Evolutionary conservation across 2,888 invertebrate species (phyloP).

Genomic region (Ophonus ardosiacus): DNA sequence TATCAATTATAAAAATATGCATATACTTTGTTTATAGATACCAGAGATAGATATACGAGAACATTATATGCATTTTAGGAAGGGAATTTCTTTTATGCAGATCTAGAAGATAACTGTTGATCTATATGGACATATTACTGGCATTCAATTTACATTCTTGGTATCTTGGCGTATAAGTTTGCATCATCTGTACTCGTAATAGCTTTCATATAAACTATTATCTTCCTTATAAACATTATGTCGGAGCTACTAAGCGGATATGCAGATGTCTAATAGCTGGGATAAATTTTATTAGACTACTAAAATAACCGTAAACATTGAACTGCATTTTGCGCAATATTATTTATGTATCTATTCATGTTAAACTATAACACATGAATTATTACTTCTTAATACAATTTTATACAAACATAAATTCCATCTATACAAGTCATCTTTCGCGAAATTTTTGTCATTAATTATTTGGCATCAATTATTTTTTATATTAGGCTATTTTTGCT

Average conservation of each 20-base stretch:
- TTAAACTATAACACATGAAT: background rate
- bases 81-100: background rate
- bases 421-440: too few relatives aligned
- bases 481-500: too few relatives aligned
- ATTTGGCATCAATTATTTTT: too few relatives aligned
- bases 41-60: background rate
- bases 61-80: background rate
- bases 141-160: background rate
- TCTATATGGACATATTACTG: background rate
- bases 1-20: background rate
- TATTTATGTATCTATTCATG: background rate
- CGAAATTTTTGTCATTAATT: too few relatives aligned
- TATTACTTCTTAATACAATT: slow-evolving; percentile 2
- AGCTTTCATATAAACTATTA: background rate
- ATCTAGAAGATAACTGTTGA: background rate
- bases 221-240: background rate
- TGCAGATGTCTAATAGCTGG: background rate
- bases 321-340: background rate
- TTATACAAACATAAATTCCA: too few relatives aligned
- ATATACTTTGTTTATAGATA: background rate
- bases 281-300: background rate
- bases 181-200: background rate
- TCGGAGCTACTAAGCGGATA: background rate
- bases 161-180: background rate
- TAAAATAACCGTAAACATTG: background rate